Base-by-base conservation (phyloP, 30 jellyfish, hydroid and myxozoan genomes). In the Chrysaora quinquecirrha region DNA sequence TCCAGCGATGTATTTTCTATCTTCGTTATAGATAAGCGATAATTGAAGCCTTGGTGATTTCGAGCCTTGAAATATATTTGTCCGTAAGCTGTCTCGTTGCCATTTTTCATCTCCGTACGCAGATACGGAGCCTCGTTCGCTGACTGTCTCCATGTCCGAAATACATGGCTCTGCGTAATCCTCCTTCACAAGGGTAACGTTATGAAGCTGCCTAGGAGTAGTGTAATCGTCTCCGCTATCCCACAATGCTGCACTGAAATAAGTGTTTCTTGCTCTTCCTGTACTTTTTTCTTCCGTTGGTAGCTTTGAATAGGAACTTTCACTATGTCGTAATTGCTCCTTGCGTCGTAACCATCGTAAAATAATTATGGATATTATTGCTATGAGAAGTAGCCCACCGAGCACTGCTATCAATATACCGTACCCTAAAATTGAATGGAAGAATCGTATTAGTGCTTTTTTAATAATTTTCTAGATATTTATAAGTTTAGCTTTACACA, bases 1-100 rank as follows among this genome's bases (percentile, higher is more conserved):
- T 12, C 97, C 97, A n/a, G 97, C 97, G 0, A 90, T 47, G 69
- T 90, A 90, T 77, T 77, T 84, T 75, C 30, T 68, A 21, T 90
- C 90, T 2, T 30, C 34, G 64, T 72, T 71, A 69, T 71, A 68
- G 23, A 90, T 58, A 69, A 90, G 49, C 11, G 93, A 75, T 6
- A 87, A 22, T n/a, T 90, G 94, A 2, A 82, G 20, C 34, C 60
- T 34, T 2, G 63, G 56, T 18, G 76, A n/a, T 0, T 30, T 25
- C 9, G 24, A 33, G 56, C 67, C 49, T 0, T 33, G 48, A 1
- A 64, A 32, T 12, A 48, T 66, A 32, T 38, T 48, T 21, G 84
- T 12, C 21, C 46, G 9, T 18, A 54, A 11, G 14, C 64, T 48
- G 6, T 35, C 2, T 1, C 7, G 0, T 1, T 64, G 21, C 2